Base-by-base conservation (phyloP, 1,140 invertebrate species). In the Lepidurus apus region DNA sequence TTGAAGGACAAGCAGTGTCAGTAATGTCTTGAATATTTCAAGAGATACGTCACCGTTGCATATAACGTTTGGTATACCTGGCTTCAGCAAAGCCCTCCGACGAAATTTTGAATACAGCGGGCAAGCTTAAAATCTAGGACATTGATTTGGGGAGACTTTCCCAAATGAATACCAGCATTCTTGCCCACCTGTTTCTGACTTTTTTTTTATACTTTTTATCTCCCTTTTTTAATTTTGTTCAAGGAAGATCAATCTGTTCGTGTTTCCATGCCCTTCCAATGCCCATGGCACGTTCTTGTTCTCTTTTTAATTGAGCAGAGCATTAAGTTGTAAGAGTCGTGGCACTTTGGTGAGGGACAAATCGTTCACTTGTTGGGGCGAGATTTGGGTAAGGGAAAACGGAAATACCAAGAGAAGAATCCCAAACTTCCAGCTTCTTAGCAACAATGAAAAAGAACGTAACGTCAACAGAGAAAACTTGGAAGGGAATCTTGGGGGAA, bases 71-170 rank as follows among this genome's bases (percentile, higher is more conserved):
- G 17, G 53, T 9, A n/a, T 65, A 65, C 53, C 53, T 65, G 53
- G 53, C 9, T 34, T 34, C 13, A 65, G 53, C 21, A 65, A 65
- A 65, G 53, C 53, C 53, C 53, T 21, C 17, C 17, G 53, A 65
- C n/a, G 21, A 65, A 13, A 7, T 47, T 65, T 13, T 13, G 21
- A 65, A 65, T 65, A 65, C 53, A 65, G n/a, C 53, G 21, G 13
- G 53, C 8, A 65, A 65, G n/a, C 53, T 47, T 10, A 21, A 21
- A 65, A 65, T 65, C 53, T 65, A 65, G 53, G 53, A 9, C 53
- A 65, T 65, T 65, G 53, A 65, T 65, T 65, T 65, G 53, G 53
- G 17, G 53, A 65, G 53, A 65, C 53, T 65, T 65, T 65, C 53
- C 34, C 53, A 65, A 65, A 65, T 65, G 53, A 65, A 65, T 17